Evolutionary conservation across 2,797 vertebrate genomes (phyloP), one percentile per base, ranked within the genome.

Genomic region (Lateolabrax maculatus): DNA sequence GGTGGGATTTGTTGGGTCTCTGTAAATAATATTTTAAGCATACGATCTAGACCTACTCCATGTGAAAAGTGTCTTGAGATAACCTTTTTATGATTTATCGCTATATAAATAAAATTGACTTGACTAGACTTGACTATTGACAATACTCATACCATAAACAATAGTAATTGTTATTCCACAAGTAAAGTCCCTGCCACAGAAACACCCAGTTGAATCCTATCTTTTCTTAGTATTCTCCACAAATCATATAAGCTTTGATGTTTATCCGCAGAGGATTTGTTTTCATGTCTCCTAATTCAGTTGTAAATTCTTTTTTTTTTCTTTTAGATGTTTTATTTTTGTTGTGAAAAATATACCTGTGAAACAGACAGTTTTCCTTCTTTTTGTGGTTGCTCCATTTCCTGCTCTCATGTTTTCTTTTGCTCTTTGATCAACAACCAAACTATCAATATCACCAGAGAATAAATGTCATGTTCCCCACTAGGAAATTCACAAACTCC

Each of bases 381-480:
- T 79, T 68, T 77, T 74, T 70, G 62, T 60, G 69, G 53, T 53
- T 23, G 23, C 36, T 69, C 9, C 3, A 6, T 67, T 84, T 81
- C 62, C 46, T 9, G 12, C 72, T 81, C 71, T 77, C 62, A 31
- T 77, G 37, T 80, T 84, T 76, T 51, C 49, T 25, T 70, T 77
- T 62, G 49, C 64, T 76, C 80, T 87, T 86, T 89, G 79, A 89
- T 89, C 70, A 88, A 84, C 83, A 76, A 43, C 34, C 52, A 29
- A 64, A 75, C 66, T 85, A 55, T 85, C 67, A 71, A 75, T 79
- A 86, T 80, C 73, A 48, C 78, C 58, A 52, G 81, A 79, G 85
- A 86, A 84, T 86, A 88, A 69, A 86, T 83, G 80, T 82, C 84
- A 86, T 70, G 60, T 86, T 81, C 36, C 41, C 53, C 52, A 61